Evolutionary conservation across 2,797 vertebrate genomes (phyloP).

Genomic region (Acrossocheilus fasciatus): DNA sequence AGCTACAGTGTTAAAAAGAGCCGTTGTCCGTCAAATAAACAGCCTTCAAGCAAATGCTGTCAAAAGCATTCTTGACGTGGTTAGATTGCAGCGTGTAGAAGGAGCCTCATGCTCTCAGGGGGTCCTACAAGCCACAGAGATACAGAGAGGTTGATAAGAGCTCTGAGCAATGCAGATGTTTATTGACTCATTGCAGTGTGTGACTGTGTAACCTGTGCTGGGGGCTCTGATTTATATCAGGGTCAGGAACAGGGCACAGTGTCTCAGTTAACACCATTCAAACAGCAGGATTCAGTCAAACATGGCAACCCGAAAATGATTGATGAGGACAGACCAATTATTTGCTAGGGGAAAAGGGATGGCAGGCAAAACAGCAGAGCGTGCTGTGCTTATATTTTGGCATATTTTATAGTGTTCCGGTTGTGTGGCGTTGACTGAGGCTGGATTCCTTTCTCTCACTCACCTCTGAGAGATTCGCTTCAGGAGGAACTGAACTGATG

Average conservation of each 20-base stretch:
- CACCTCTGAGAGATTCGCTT: background rate
- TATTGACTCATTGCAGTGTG: constrained; percentile 73
- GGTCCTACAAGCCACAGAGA: constrained; percentile 70
- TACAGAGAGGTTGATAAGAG: constrained; percentile 75
- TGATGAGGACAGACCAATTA: constrained; percentile 44
- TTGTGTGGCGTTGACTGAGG: constrained; percentile 19
- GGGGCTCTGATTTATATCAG: constrained; percentile 59
- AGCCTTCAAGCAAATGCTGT: constrained; percentile 70
- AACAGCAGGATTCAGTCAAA: constrained; percentile 44
- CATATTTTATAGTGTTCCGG: constrained; percentile 17
- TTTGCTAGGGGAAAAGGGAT: constrained; percentile 40
- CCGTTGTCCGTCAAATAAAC: constrained; percentile 73
- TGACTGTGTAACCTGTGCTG: constrained; percentile 57
- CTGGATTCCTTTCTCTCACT: constrained; percentile 31
- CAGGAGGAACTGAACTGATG: constrained; percentile 19
- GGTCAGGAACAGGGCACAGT: constrained; percentile 48
- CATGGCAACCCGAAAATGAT: constrained; percentile 31
- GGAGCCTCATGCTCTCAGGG: constrained; percentile 53
- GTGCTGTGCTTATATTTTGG: constrained; percentile 31
- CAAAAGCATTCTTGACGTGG: constrained; percentile 75
- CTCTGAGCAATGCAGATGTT: constrained; percentile 72
- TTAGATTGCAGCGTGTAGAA: constrained; percentile 66
- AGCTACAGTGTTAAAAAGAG: constrained; percentile 64
- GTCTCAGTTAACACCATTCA: constrained; percentile 46
- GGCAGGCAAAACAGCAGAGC: constrained; percentile 20